These are phyloP conservation scores for Danio tinwini DNA, from an alignment of 2,797 vertebrate species.

Conservation along the genomic window DNA sequence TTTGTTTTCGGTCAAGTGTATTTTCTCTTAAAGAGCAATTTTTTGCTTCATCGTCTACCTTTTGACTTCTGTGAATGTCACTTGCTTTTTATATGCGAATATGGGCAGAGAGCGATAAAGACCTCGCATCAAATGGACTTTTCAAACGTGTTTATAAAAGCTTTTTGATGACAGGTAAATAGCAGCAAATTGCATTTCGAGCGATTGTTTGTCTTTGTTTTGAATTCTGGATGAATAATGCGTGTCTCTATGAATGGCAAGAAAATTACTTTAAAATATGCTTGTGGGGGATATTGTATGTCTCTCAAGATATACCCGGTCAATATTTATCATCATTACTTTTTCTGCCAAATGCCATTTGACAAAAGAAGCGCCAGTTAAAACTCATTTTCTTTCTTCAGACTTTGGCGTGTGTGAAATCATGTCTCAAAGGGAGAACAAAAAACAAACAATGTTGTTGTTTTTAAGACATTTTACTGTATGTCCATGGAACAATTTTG, in stretches of 20 bases:
- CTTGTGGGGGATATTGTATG: constrained; percentile 40
- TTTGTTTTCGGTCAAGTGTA: constrained; percentile 36
- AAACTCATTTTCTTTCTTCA: neutral
- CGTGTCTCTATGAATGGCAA: constrained; percentile 55
- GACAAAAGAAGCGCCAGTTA: constrained; percentile 30
- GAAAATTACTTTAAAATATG: constrained; percentile 61
- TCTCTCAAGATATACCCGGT: constrained; percentile 35
- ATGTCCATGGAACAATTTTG: neutral
- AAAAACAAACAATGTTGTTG: neutral
- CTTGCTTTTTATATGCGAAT: constrained; percentile 44
- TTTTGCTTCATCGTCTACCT: constrained; percentile 27
- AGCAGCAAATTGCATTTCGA: constrained; percentile 61
- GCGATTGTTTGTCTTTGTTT: constrained; percentile 61
- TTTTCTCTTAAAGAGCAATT: constrained; percentile 44
- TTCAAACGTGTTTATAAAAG: constrained; percentile 62
- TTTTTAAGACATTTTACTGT: neutral
- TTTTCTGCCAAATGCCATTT: constrained; percentile 48
- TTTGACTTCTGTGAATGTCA: constrained; percentile 59
- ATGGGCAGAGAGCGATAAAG: constrained; percentile 42
- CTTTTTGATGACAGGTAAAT: constrained; percentile 66
- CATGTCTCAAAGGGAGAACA: neutral
- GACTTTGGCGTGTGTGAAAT: constrained; percentile 12
- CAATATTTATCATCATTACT: constrained; percentile 42
- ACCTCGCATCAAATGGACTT: constrained; percentile 53
- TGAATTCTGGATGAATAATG: constrained; percentile 54